These are phyloP conservation scores for Sminthopsis crassicaudata DNA, from an alignment of 2,113 vertebrate genomes.

Conservation along the genomic window DNA sequence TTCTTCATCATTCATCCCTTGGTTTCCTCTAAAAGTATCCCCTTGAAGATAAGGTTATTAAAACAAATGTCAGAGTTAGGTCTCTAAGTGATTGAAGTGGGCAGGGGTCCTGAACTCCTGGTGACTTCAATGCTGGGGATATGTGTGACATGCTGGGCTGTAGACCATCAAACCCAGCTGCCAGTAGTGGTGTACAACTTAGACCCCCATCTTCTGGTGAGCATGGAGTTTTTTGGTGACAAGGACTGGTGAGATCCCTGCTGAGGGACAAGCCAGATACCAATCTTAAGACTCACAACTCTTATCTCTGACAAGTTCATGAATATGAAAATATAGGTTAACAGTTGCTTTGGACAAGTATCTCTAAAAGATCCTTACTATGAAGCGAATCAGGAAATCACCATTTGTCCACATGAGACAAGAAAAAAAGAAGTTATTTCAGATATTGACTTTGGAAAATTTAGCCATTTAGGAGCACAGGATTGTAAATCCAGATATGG, in stretches of 20 bases:
- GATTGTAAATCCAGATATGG: not conserved
- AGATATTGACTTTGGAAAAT: not conserved
- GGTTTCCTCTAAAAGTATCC: not conserved
- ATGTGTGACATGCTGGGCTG: conserved; percentile 57
- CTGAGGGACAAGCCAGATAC: conserved; percentile 74
- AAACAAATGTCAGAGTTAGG: conserved; percentile 60
- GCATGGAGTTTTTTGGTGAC: conserved; percentile 65
- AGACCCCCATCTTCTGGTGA: conserved; percentile 59
- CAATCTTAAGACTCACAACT: conserved; percentile 67
- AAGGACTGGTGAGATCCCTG: conserved; percentile 75
- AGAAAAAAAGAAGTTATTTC: not conserved
- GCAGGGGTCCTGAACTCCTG: not conserved
- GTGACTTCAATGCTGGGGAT: conserved; percentile 37
- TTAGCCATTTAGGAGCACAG: not conserved
- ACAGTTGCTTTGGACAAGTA: conserved; percentile 63
- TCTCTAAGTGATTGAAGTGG: not conserved
- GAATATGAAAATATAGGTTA: conserved; percentile 75
- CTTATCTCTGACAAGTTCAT: conserved; percentile 80
- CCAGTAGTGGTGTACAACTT: not conserved
- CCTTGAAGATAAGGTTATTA: conserved; percentile 33
- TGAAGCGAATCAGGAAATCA: conserved; percentile 18
- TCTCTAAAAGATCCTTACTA: conserved; percentile 56
- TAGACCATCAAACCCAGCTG: conserved; percentile 60
- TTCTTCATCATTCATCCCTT: not conserved
- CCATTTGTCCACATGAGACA: conserved; percentile 73